A percentile compares a stretch with the other conserved stretches of the same genome.
Conservation (phyloP, 2,113 vertebrate genomes). For the Athene noctua region DNA sequence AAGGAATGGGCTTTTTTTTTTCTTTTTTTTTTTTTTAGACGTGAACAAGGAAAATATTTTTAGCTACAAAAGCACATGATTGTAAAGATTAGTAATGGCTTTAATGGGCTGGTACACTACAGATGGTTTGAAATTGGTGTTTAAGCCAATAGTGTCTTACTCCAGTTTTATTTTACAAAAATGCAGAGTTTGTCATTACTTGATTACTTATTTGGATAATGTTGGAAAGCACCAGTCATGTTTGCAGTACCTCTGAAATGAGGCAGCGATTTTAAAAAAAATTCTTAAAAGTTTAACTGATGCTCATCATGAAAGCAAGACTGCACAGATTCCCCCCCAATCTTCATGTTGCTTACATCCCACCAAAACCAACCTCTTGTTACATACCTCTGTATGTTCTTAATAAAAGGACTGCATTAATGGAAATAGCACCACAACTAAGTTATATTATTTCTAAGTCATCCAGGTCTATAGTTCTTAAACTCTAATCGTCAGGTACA, state of each 20-base stretch:
- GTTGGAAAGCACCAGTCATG: background rate
- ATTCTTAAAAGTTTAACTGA: background rate
- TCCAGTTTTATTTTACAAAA: background rate
- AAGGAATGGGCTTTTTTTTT: background rate
- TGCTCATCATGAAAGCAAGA: rapidly evolving
- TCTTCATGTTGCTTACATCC: background rate
- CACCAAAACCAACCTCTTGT: background rate
- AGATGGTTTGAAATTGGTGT: background rate
- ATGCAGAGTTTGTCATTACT: background rate
- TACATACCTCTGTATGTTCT: rapidly evolving
- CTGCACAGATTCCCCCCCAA: background rate
- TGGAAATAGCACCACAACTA: background rate
- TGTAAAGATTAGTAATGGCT: background rate
- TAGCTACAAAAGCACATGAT: background rate
- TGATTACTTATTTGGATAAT: background rate
- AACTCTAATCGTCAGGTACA: background rate
- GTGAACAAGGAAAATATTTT: too few species aligned
- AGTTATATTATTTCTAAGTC: background rate
- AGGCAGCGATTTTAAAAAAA: background rate
- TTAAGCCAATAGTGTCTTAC: background rate
- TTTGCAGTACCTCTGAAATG: background rate
- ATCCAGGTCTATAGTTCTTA: background rate
- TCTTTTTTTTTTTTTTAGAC: background rate
- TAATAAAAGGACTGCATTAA: background rate
- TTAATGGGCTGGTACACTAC: rapidly evolving